Base-by-base conservation (phyloP, 1,140 invertebrate genomes). In the Drosophila tani region DNA sequence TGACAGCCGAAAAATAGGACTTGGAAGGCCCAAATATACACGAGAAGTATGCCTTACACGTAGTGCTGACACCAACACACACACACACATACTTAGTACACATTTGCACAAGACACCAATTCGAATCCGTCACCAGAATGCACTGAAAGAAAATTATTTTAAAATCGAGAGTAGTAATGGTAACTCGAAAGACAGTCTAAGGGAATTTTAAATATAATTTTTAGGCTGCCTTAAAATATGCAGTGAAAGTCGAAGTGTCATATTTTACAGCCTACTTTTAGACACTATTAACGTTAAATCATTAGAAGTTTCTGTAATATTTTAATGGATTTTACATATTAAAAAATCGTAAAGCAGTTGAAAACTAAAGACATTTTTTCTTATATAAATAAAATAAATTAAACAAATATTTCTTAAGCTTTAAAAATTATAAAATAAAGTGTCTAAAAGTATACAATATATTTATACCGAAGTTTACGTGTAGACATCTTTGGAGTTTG, bases 21-120 rank as follows among this genome's bases (percentile, higher is more conserved):
- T 71, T 51, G 43, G 62, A 41, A 38, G 69, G 70, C 75, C 68
- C 9, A 21, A 50, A 49, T 57, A 47, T 59, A 67, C 35, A 59
- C 38, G 67, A 70, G 75, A 75, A 74, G 64, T 73, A 83, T 78
- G 76, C 84, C 75, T 69, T 32, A 59, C 75, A 60, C 35, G 59
- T 78, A 79, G n/a, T 79, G 66, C 59, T 65, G 76, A 79, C 66
- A 79, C 62, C 51, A 27, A 24, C 35, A 65, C 73, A 64, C 43
- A 49, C 46, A 46, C 27, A 55, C 14, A 47, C 8, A 55, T 17
- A 62, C 19, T 21, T 35, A 15, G 27, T 17, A 51, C 49, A 46
- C 41, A 21, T 6, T 35, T 55, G 11, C 24, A 67, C 56, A 62
- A 38, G 12, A 35, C 53, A 41, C 68, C 50, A 27, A 12, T 27